A percentile compares a stretch with the other conserved stretches of the same genome.
Evolutionary conservation across 2,888 invertebrate species (phyloP).

Genomic region (Silvanus unidentatus): DNA sequence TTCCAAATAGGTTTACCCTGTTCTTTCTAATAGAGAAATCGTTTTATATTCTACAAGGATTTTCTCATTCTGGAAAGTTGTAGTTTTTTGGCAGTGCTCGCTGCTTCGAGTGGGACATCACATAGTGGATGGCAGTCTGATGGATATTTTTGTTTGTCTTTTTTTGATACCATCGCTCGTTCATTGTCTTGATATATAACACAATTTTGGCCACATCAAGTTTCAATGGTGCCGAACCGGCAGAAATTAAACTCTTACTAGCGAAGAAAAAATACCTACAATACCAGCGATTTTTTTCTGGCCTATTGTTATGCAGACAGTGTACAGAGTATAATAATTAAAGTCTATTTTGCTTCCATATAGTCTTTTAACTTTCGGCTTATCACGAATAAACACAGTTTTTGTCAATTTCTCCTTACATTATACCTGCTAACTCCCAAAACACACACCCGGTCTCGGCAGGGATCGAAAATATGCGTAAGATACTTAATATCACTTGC

Average conservation of each 20-base stretch:
- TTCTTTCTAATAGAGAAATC: constrained; percentile 22
- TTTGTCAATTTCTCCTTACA: background rate
- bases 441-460: too few species aligned
- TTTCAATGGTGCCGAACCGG: too few species aligned
- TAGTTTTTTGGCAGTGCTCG: too few species aligned
- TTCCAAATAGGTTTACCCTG: constrained; percentile 19
- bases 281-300: too few species aligned
- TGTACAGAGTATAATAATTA: background rate
- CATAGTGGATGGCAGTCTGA: constrained; percentile 5
- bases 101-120: too few species aligned
- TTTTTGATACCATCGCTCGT: constrained; percentile 10
- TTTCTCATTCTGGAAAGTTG: constrained; percentile 14
- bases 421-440: constrained; percentile 1
- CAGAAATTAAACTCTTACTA: too few species aligned
- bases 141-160: constrained; percentile 13
- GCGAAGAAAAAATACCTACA: too few species aligned
- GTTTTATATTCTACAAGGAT: constrained; percentile 24
- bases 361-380: background rate
- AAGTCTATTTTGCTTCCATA: background rate
- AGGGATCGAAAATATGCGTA: too few species aligned
- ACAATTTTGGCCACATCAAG: background rate
- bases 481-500: too few species aligned
- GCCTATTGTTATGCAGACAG: too few species aligned
- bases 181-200: background rate
- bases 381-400: constrained; percentile 1